These are phyloP conservation scores for Dermatemys mawii DNA, from an alignment of 2,113 vertebrate species.

Conservation along the genomic window DNA sequence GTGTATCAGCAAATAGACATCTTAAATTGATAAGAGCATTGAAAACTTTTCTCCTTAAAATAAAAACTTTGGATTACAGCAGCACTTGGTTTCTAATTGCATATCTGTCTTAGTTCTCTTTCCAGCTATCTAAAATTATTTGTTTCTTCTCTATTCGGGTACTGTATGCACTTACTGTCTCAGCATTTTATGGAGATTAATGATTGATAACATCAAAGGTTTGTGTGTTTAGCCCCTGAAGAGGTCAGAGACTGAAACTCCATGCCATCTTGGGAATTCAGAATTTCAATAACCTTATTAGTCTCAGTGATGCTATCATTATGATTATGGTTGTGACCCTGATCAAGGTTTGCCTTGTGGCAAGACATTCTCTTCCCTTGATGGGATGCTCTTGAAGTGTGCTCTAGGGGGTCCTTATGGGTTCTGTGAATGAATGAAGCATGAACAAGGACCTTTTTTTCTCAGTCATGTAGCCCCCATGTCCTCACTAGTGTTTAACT, in stretches of 20 bases:
- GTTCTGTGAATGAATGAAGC: neutral
- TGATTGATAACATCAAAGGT: neutral
- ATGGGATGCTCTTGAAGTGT: slow-evolving; percentile 26
- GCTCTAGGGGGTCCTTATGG: neutral
- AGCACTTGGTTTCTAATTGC: neutral
- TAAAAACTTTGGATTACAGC: neutral
- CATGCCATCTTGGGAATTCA: neutral
- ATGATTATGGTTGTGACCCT: slow-evolving; percentile 16
- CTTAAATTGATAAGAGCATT: neutral
- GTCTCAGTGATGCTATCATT: slow-evolving; percentile 39
- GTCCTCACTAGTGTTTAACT: slow-evolving; percentile 1
- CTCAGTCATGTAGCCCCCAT: neutral
- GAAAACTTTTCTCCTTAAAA: neutral
- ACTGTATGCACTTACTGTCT: neutral
- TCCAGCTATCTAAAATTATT: neutral
- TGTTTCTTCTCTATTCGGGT: neutral
- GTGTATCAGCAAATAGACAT: neutral
- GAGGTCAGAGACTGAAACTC: neutral
- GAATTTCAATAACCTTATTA: slow-evolving; percentile 47
- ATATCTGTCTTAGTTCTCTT: neutral
- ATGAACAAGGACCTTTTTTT: slow-evolving; percentile 1
- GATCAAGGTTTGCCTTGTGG: slow-evolving; percentile 41
- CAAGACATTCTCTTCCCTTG: neutral
- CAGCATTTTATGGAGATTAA: slow-evolving; percentile 3
- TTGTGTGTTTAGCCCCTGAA: slow-evolving; percentile 6